phyloP scores from a whole-genome alignment of 2,113 vertebrate genomes.

The Aviceda subcristata region DNA sequence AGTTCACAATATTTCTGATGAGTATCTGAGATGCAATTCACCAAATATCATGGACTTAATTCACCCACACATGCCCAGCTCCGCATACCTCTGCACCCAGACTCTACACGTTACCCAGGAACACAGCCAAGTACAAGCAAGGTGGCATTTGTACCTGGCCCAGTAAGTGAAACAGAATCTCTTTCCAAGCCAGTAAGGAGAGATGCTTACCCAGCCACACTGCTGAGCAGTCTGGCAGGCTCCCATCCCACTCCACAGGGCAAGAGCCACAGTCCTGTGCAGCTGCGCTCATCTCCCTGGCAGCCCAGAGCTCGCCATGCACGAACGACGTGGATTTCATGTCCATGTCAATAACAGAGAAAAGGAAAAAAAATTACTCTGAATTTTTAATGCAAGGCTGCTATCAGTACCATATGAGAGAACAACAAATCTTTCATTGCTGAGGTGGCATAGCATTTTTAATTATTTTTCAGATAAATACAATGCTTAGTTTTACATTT shows the following conservation, averaged over 20 bases:
- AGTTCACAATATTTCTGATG: not conserved
- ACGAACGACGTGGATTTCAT: accelerated
- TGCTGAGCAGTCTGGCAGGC: not conserved
- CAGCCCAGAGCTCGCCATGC: not conserved
- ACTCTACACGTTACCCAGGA: not conserved
- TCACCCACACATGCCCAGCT: not conserved
- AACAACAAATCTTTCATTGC: not conserved
- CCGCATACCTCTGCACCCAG: not conserved
- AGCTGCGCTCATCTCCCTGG: not conserved
- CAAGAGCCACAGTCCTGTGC: not conserved
- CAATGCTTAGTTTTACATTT: not conserved
- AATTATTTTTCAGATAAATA: not conserved
- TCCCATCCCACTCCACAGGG: not conserved
- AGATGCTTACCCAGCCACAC: accelerated
- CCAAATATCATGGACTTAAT: not conserved
- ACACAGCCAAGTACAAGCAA: not conserved
- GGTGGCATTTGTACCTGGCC: not conserved
- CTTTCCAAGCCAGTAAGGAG: not conserved
- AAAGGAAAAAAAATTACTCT: not conserved
- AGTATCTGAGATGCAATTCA: not conserved
- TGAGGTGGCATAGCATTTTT: not conserved
- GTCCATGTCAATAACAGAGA: not conserved
- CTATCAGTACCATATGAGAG: not conserved
- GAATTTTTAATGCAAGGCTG: not conserved
- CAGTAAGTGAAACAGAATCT: not conserved